Base-by-base conservation (phyloP, 2,113 vertebrate species). In the Psilopogon haemacephalus region DNA sequence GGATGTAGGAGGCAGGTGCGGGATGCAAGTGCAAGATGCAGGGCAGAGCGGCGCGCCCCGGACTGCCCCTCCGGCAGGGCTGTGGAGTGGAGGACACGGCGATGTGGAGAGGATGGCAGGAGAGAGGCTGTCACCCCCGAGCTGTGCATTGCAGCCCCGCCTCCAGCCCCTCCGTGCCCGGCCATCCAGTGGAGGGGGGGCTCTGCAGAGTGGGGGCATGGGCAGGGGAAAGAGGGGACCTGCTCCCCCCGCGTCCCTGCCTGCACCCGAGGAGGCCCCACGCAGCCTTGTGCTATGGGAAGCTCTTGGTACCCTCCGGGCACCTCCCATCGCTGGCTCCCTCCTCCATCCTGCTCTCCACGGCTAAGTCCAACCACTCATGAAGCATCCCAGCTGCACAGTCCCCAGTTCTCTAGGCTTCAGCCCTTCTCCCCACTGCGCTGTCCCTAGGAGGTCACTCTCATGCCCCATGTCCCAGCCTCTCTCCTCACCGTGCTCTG, bases 21-120 rank as follows among this genome's bases (percentile, higher is more conserved):
- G 64, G 75, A n/a, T 84, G 83, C 88, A 52, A 38, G 77, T 65
- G 62, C 30, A 6, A 26, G 77, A 60, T 63, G 92, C 50, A 12
- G 83, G 62, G 70, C 85, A 82, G 89, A 85, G 87, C 91, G 75
- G 64, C n/a, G 79, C 55, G 9, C 68, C 58, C n/a, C 54, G 8
- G 54, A 11, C 40, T 27, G 52, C n/a, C 38, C 38, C 16, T n/a
- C 50, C 8, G 44, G 44, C 70, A 10, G 18, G 8, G n/a, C 35
- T 40, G 62, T 54, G 48, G 26, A 5, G 27, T 19, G 24, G 27
- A 33, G 30, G 37, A 27, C 24, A 24, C 55, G 19, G 30, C 35
- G 56, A 13, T 74, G 56, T 38, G 65, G 42, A 37, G 68, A 37
- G 63, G 15, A 9, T 42, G 72, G 55, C 55, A 72, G 76, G 68